Percentiles rank a stretch among this genome's conserved stretches.
Conservation (phyloP, 2,888 invertebrate species). For the Orthonevra nobilis region DNA sequence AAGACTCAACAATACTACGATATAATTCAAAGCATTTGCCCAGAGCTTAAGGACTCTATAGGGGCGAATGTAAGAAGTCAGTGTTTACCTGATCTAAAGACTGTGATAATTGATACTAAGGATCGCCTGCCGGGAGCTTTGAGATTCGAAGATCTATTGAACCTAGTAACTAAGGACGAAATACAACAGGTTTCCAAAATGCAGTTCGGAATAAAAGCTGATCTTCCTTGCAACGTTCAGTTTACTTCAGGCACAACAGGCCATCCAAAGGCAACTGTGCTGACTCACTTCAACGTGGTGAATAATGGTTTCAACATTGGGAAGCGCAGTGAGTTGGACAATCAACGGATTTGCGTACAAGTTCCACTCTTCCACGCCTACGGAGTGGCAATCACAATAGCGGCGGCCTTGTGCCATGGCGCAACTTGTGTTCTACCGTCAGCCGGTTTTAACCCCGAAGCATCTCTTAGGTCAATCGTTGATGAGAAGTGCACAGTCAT, state of each 20-base stretch:
- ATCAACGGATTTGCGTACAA: constrained; percentile 81
- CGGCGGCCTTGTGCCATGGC: constrained; percentile 82
- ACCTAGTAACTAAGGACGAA: constrained; percentile 71
- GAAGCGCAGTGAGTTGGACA: constrained; percentile 78
- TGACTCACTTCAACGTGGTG: constrained; percentile 85
- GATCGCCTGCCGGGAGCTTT: constrained; percentile 80
- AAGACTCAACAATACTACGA: constrained; percentile 84
- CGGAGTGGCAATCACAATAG: constrained; percentile 84
- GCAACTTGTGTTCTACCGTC: constrained; percentile 83
- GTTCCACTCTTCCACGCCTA: constrained; percentile 90
- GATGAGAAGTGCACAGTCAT: constrained; percentile 85
- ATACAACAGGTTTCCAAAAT: constrained; percentile 68
- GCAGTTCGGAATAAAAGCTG: constrained; percentile 83
- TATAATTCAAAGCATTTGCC: constrained; percentile 82
- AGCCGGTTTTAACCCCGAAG: constrained; percentile 82
- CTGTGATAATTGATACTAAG: constrained; percentile 82
- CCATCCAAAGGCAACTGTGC: constrained; percentile 85
- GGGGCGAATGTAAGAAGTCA: constrained; percentile 80
- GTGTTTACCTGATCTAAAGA: constrained; percentile 80
- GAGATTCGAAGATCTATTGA: constrained; percentile 77
- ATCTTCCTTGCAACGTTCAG: constrained; percentile 86
- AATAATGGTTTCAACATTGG: constrained; percentile 87
- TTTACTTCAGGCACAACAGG: constrained; percentile 90
- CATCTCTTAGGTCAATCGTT: constrained; percentile 83
- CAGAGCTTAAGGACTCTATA: constrained; percentile 80